These are phyloP conservation scores for Macaria notata DNA, from an alignment of 2,888 invertebrate species.

Conservation along the genomic window DNA sequence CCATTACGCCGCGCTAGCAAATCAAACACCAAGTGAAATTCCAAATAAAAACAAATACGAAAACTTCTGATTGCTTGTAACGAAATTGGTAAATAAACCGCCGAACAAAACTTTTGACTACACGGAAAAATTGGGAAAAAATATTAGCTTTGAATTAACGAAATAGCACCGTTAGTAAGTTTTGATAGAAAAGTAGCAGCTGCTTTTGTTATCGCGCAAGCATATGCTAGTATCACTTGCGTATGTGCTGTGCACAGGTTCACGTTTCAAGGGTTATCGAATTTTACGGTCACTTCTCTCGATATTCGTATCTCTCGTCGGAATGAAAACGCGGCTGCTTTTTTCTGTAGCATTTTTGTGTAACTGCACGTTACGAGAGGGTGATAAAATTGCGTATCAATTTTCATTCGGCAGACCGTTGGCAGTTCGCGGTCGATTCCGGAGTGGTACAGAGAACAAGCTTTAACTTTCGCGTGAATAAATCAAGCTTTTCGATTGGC, in stretches of 20 bases:
- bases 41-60: slow-evolving; percentile 37
- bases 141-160: slow-evolving; percentile 34
- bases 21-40: slow-evolving; percentile 35
- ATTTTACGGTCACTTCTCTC: slow-evolving; percentile 58
- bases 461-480: slow-evolving; percentile 4
- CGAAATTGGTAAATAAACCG: slow-evolving; percentile 29
- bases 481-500: background rate
- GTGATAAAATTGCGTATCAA: slow-evolving; percentile 26
- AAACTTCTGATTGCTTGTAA: slow-evolving; percentile 40
- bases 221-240: slow-evolving; percentile 25
- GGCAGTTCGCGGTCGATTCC: slow-evolving; percentile 14
- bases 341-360: slow-evolving; percentile 36
- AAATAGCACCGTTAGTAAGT: too few species aligned
- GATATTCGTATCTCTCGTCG: slow-evolving; percentile 47
- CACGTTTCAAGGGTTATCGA: slow-evolving; percentile 48
- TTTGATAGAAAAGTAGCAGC: too few species aligned
- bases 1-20: slow-evolving; percentile 29
- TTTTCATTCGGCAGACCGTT: slow-evolving; percentile 16
- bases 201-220: background rate
- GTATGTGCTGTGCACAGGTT: slow-evolving; percentile 31
- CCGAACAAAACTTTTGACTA: slow-evolving; percentile 47
- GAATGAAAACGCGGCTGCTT: slow-evolving; percentile 44
- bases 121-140: slow-evolving; percentile 51
- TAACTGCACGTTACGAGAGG: slow-evolving; percentile 22
- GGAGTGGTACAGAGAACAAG: slow-evolving; percentile 11